Conservation (phyloP, 2,797 vertebrate genomes). For the Danio tinwini region DNA sequence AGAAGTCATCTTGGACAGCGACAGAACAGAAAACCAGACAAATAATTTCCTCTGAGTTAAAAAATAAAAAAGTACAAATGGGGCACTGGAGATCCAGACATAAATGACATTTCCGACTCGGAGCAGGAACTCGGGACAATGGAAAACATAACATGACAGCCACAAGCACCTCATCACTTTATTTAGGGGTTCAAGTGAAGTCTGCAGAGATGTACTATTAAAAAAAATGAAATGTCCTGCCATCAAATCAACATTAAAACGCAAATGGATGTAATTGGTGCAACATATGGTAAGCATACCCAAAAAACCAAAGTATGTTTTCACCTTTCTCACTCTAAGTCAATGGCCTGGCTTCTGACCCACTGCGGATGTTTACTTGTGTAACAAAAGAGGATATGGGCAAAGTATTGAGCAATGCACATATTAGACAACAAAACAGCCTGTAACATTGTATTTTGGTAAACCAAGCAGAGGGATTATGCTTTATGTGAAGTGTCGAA, state of each 20-base stretch:
- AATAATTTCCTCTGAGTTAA: conserved; percentile 55
- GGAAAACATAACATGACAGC: conserved; percentile 58
- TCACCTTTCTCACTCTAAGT: conserved; percentile 44
- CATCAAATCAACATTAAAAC: conserved; percentile 46
- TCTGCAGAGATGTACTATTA: conserved; percentile 55
- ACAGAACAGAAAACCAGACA: conserved; percentile 55
- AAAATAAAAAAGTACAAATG: conserved; percentile 33
- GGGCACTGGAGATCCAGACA: conserved; percentile 59
- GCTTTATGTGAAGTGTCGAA: neutral
- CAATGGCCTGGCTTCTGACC: conserved; percentile 30
- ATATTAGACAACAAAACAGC: neutral
- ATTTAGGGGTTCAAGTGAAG: conserved; percentile 44
- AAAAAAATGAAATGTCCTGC: conserved; percentile 53
- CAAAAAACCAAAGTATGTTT: conserved; percentile 12
- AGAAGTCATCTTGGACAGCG: conserved; percentile 24
- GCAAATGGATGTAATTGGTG: conserved; percentile 45
- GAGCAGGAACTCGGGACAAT: conserved; percentile 55
- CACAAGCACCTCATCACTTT: conserved; percentile 62
- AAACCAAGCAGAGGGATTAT: neutral
- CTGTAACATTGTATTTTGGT: conserved; percentile 12
- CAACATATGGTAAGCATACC: conserved; percentile 51
- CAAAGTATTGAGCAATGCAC: conserved; percentile 18
- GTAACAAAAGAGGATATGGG: conserved; percentile 7
- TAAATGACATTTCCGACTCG: conserved; percentile 58
- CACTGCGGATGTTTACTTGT: conserved; percentile 53